A percentile compares a stretch with the other conserved stretches of the same genome.
Evolutionary conservation across 2,113 vertebrate genomes (phyloP).

Genomic region (Eubucco bourcierii): DNA sequence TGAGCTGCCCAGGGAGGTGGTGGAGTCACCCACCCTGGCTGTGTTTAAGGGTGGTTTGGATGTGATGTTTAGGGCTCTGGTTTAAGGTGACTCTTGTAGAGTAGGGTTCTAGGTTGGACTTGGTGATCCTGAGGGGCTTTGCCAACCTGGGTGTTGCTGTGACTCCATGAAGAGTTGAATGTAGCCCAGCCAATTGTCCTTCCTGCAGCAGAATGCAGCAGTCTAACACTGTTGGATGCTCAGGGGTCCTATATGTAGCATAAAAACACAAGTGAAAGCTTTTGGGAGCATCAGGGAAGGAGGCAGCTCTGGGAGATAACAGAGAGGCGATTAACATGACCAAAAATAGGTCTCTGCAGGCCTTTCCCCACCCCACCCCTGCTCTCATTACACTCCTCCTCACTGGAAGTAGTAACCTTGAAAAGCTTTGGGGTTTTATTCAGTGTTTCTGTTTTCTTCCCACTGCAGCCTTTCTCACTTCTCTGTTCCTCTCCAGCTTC

Average conservation of each 20-base stretch:
- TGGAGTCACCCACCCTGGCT: too few relatives aligned
- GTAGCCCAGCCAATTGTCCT: not conserved
- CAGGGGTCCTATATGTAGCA: not conserved
- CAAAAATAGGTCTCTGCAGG: conserved; percentile 17
- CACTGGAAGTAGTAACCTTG: conserved; percentile 33
- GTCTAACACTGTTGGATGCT: rapidly evolving
- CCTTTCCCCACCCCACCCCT: not conserved
- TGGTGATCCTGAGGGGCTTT: too few relatives aligned
- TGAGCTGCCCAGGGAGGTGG: too few relatives aligned
- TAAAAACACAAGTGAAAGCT: not conserved
- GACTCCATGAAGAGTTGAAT: not conserved
- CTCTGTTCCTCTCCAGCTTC: not conserved
- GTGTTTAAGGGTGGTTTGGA: too few relatives aligned
- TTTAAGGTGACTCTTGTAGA: too few relatives aligned
- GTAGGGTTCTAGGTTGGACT: too few relatives aligned
- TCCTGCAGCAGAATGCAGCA: not conserved
- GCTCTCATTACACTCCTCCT: conserved; percentile 33
- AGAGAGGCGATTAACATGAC: not conserved
- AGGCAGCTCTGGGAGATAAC: conserved; percentile 10
- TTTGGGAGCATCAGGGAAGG: not conserved
- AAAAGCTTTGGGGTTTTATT: not conserved
- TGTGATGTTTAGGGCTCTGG: too few relatives aligned
- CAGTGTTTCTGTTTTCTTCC: conserved; percentile 23
- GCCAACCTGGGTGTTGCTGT: too few relatives aligned
- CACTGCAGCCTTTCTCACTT: not conserved